phyloP scores from a whole-genome alignment of 2,888 invertebrate species.

The Busseola fusca region DNA sequence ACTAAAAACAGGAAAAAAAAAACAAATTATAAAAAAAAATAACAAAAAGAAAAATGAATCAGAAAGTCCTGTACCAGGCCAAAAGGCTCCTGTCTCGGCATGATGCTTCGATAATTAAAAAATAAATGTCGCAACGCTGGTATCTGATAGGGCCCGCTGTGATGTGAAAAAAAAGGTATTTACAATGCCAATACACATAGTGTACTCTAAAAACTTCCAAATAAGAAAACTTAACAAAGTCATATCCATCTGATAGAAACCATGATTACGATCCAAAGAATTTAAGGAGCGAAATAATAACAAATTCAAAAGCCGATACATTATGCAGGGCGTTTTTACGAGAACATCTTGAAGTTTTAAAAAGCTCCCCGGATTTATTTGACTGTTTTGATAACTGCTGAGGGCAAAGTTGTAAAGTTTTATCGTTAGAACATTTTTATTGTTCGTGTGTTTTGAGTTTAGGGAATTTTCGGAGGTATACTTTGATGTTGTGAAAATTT shows the following conservation, averaged over 20 bases:
- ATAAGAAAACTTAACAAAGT: background rate
- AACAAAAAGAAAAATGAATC: too few species aligned
- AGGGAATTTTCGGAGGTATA: conserved; percentile 12
- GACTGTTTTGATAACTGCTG: conserved; percentile 73
- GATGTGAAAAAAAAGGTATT: background rate
- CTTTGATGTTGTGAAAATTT: conserved; percentile 36
- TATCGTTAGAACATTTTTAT: conserved; percentile 62
- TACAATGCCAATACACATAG: background rate
- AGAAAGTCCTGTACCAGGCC: too few species aligned
- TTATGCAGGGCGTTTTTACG: conserved; percentile 75
- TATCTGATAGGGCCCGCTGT: too few species aligned
- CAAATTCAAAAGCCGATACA: conserved; percentile 68
- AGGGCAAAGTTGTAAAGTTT: conserved; percentile 60
- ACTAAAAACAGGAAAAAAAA: too few species aligned
- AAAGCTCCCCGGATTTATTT: conserved; percentile 73
- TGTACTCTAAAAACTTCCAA: background rate
- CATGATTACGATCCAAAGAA: conserved; percentile 43
- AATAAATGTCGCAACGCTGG: too few species aligned
- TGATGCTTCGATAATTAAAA: too few species aligned
- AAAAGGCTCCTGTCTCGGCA: too few species aligned
- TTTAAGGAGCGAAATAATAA: conserved; percentile 63
- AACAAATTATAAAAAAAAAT: too few species aligned
- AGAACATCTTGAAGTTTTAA: conserved; percentile 72
- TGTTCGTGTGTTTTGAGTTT: conserved; percentile 45
- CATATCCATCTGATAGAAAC: background rate